phyloP scores from a whole-genome alignment of 2,113 vertebrate genomes.

The Candoia aspera region DNA sequence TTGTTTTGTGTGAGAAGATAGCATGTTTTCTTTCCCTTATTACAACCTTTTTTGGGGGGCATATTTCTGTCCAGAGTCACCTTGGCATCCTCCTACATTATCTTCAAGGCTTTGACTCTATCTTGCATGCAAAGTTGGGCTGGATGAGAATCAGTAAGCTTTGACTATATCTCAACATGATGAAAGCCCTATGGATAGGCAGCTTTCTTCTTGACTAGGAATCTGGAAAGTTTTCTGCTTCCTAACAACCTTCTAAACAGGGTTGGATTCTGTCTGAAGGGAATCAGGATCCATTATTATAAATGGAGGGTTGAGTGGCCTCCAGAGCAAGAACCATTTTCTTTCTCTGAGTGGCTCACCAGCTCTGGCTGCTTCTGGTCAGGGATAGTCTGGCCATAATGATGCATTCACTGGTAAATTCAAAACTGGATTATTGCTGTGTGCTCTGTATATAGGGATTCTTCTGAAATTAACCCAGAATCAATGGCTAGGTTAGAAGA shows the following conservation, averaged over 20 bases:
- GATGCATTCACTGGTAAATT: background rate
- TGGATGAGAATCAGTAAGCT: background rate
- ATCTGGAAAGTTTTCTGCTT: background rate
- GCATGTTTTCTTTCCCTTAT: slow-evolving; percentile 17
- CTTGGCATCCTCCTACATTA: background rate
- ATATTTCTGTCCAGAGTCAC: background rate
- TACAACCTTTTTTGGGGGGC: background rate
- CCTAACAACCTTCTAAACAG: background rate
- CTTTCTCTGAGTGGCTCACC: background rate
- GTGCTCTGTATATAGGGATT: background rate
- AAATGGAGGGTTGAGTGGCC: background rate
- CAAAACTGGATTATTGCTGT: background rate
- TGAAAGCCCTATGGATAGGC: background rate
- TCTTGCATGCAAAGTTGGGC: background rate
- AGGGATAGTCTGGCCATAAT: background rate
- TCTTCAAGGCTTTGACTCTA: background rate
- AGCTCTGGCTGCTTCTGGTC: background rate
- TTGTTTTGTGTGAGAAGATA: slow-evolving; percentile 19
- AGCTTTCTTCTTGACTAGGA: background rate
- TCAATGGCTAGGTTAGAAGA: background rate
- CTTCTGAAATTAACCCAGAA: background rate
- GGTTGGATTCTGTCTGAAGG: background rate
- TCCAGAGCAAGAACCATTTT: background rate
- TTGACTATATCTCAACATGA: background rate
- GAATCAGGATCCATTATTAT: background rate